A percentile compares a stretch with the other conserved stretches of the same genome.
Evolutionary conservation across 2,888 invertebrate species (phyloP).

Genomic region (Tolmerus cingulatus): DNA sequence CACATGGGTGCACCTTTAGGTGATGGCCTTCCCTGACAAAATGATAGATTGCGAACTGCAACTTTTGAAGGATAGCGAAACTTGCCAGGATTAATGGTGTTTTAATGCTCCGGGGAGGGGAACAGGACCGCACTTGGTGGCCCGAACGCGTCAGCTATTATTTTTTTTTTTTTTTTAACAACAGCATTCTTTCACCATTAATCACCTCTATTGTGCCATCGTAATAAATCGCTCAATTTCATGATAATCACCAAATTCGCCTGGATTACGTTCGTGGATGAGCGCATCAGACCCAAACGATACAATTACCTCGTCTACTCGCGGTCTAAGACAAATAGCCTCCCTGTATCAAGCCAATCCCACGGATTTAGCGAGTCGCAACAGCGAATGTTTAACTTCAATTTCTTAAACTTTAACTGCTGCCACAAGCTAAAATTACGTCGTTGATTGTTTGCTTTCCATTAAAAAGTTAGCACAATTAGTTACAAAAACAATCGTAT

Average conservation of each 20-base stretch:
- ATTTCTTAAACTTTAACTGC: neutral
- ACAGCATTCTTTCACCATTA: slow-evolving; percentile 15
- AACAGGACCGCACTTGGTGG: neutral
- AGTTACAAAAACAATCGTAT: neutral
- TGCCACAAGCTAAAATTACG: neutral
- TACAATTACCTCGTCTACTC: neutral
- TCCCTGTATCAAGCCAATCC: neutral
- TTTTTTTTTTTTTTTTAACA: neutral
- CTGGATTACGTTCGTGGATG: neutral
- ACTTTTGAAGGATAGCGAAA: slow-evolving; percentile 31
- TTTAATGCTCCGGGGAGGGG: neutral
- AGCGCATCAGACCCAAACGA: neutral
- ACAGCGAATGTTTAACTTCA: neutral
- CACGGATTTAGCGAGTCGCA: neutral
- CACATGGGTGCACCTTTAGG: neutral
- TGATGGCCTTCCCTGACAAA: slow-evolving; percentile 14
- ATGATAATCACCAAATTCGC: neutral
- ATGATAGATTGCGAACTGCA: slow-evolving; percentile 29
- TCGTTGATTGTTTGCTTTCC: neutral
- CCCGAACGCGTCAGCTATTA: neutral
- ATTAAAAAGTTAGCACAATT: neutral
- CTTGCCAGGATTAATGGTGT: slow-evolving; percentile 24
- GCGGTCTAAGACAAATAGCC: neutral
- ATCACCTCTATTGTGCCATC: neutral
- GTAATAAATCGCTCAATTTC: neutral